Evolutionary conservation across 2,113 vertebrate genomes (phyloP).

Genomic region (Apus apus): DNA sequence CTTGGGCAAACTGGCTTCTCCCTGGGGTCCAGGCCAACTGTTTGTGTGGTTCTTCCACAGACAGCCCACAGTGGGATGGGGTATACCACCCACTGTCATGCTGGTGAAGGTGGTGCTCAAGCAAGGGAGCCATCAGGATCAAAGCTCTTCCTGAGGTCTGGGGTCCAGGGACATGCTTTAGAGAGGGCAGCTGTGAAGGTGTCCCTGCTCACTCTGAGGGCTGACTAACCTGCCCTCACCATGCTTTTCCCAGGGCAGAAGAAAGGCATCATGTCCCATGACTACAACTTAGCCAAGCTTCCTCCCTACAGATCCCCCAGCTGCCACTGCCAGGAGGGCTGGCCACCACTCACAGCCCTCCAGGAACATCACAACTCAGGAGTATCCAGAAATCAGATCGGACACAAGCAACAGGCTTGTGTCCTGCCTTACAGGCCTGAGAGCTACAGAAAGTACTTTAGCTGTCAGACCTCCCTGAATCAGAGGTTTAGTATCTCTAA

Average conservation of each 20-base stretch:
- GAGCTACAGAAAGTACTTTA: not conserved
- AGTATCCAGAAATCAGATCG: not conserved
- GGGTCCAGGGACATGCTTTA: rapidly evolving
- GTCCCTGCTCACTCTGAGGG: not conserved
- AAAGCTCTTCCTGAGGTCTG: not conserved
- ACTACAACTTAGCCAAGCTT: not conserved
- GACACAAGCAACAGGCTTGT: not conserved
- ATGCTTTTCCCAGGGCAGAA: rapidly evolving
- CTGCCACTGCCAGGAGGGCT: rapidly evolving
- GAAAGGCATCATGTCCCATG: not conserved
- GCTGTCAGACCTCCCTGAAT: not conserved
- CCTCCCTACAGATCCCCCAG: not conserved
- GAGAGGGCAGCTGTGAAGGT: not conserved
- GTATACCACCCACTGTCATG: not conserved
- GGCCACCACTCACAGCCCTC: not conserved
- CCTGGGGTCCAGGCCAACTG: rapidly evolving
- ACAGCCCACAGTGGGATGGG: rapidly evolving
- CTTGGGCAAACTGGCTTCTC: rapidly evolving
- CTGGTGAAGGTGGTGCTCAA: not conserved
- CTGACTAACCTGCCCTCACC: not conserved
- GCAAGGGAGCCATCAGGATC: not conserved
- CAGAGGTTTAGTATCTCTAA: not conserved
- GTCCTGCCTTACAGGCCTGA: not conserved
- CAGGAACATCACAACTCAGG: not conserved
- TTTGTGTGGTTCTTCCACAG: rapidly evolving